A percentile compares a stretch with the other conserved stretches of the same genome.
These are phyloP conservation scores for Mesorhabditis sp. DNA, from an alignment of 2,888 invertebrate genomes.

Conservation along the genomic window DNA sequence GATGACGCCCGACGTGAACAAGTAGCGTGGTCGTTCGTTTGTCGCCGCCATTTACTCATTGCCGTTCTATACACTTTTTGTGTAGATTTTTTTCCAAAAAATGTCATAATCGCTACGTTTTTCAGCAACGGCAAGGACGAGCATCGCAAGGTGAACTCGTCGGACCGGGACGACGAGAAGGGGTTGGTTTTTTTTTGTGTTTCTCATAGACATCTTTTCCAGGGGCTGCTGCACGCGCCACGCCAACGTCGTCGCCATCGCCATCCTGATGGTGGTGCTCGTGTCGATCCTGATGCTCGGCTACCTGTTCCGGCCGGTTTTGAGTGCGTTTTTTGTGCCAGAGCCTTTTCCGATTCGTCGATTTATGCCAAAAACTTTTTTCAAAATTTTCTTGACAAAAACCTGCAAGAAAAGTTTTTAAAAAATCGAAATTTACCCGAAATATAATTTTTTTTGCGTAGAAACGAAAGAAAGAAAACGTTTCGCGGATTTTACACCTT, in stretches of 20 bases:
- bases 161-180: neutral
- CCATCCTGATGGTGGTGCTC: conserved; percentile 36
- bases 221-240: conserved; percentile 15
- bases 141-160: neutral
- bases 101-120: no score
- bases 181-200: no score
- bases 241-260: conserved; percentile 29
- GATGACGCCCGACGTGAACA: no score
- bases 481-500: conserved; percentile 6
- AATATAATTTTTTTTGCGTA: no score
- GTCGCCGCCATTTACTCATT: no score
- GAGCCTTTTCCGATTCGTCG: neutral
- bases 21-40: no score
- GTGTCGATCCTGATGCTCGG: conserved; percentile 46
- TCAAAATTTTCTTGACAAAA: no score
- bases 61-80: no score
- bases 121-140: neutral
- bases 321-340: conserved; percentile 26
- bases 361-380: neutral
- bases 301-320: conserved; percentile 43
- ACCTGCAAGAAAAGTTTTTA: no score
- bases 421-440: no score
- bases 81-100: no score
- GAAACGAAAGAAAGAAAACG: conserved; percentile 13
- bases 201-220: neutral